Conservation (phyloP, 2,113 vertebrate genomes). For the Urocitellus parryii region DNA sequence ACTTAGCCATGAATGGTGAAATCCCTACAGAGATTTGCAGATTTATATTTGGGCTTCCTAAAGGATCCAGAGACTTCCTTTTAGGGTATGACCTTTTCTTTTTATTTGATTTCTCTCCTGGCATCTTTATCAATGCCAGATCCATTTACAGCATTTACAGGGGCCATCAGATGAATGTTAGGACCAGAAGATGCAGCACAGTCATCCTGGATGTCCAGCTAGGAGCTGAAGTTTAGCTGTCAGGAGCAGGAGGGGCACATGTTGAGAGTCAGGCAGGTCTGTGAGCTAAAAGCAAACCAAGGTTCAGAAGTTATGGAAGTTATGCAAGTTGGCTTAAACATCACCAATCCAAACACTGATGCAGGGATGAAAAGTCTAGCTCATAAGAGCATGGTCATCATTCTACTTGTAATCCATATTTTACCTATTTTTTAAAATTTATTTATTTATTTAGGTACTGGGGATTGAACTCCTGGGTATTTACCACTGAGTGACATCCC, state of each 20-base stretch:
- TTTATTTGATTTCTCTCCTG: slow-evolving; percentile 10
- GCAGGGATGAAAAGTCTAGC: not conserved
- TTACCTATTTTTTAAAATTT: no score
- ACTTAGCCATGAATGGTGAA: slow-evolving; percentile 2
- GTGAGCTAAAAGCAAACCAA: not conserved
- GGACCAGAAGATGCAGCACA: not conserved
- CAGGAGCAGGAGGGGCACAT: not conserved
- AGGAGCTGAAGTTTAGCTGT: not conserved
- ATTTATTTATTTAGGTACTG: no score
- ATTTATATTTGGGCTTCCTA: slow-evolving; percentile 42
- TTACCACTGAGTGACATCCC: no score
- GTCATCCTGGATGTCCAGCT: not conserved
- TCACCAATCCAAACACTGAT: not conserved
- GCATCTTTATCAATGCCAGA: not conserved
- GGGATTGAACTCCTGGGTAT: no score
- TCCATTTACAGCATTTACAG: not conserved
- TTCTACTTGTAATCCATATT: not conserved
- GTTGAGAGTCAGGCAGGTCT: not conserved
- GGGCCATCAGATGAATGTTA: not conserved
- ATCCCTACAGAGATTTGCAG: not conserved
- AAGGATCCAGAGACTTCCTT: not conserved
- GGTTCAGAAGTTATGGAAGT: slow-evolving; percentile 29
- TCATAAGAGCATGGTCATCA: not conserved
- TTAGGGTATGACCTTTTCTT: not conserved
- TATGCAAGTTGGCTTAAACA: not conserved